Conservation (phyloP, 2,113 vertebrate species). For the Columba janthina region DNA sequence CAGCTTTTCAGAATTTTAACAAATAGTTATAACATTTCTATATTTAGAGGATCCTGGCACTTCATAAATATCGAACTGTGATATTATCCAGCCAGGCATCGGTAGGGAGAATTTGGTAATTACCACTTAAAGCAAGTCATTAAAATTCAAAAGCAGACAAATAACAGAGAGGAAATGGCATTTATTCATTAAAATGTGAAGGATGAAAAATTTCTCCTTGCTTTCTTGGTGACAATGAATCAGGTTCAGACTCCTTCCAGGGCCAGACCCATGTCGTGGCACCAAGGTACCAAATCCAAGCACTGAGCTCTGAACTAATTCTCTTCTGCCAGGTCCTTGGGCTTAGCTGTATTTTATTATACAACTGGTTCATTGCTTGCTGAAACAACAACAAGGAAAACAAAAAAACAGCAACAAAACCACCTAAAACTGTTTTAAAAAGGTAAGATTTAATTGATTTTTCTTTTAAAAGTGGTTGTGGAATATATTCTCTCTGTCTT, state of each 20-base stretch:
- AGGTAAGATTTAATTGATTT: neutral
- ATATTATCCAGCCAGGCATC: constrained; percentile 42
- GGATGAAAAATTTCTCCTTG: constrained; percentile 30
- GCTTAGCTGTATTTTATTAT: neutral
- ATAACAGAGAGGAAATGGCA: constrained; percentile 32
- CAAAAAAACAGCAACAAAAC: neutral
- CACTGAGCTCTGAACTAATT: neutral
- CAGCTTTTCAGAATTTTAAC: constrained; percentile 66
- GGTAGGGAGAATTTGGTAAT: constrained; percentile 58
- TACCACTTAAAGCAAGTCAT: constrained; percentile 61
- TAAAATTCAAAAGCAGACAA: constrained; percentile 69
- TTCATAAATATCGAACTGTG: constrained; percentile 66
- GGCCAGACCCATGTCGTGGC: neutral
- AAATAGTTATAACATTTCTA: constrained; percentile 67
- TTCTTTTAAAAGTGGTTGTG: neutral
- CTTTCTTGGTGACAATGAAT: neutral
- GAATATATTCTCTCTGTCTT: neutral
- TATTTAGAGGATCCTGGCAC: constrained; percentile 66
- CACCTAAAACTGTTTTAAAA: neutral
- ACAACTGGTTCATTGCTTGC: neutral
- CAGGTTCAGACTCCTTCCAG: neutral
- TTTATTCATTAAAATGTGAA: constrained; percentile 55
- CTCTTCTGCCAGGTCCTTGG: neutral
- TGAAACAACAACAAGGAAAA: neutral
- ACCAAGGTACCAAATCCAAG: neutral